Evolutionary conservation across 2,797 vertebrate genomes (phyloP).

Genomic region (Brachymystax lenok): DNA sequence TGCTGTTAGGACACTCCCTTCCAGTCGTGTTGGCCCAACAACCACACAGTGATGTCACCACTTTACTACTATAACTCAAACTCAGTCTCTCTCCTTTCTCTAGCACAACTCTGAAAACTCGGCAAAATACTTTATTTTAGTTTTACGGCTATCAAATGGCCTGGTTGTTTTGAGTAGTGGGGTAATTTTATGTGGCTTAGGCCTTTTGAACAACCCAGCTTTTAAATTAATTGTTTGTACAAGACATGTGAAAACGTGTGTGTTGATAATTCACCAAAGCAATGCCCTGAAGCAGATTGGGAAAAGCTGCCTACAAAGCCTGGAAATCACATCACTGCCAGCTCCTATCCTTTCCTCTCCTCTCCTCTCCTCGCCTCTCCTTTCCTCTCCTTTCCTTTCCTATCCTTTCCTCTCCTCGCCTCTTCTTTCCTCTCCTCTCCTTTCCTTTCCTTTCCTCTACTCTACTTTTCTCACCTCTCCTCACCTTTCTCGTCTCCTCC

Average conservation of each 20-base stretch:
- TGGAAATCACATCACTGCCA: constrained; percentile 38
- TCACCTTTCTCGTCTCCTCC: not conserved
- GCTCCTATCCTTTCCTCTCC: not conserved
- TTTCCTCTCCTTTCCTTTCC: not conserved
- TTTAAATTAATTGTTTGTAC: not conserved
- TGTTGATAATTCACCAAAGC: too few species aligned
- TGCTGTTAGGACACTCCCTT: not conserved
- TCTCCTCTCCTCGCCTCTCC: not conserved
- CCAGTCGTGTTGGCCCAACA: not conserved
- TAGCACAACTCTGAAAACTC: not conserved
- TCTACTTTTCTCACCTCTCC: not conserved
- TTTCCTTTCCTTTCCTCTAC: not conserved
- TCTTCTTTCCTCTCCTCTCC: not conserved
- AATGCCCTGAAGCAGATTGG: constrained; percentile 41
- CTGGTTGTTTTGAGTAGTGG: too few species aligned
- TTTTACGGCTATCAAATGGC: too few species aligned
- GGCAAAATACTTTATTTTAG: not conserved
- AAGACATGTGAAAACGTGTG: too few species aligned
- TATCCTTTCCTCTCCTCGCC: too few species aligned
- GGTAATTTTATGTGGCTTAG: not conserved
- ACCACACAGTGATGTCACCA: not conserved
- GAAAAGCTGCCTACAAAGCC: constrained; percentile 38
- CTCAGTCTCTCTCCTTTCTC: constrained; percentile 9
- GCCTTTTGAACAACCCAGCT: not conserved
- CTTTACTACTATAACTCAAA: not conserved